Conservation (phyloP, 2,797 vertebrate species). For the Scomberomorus guttatus region DNA sequence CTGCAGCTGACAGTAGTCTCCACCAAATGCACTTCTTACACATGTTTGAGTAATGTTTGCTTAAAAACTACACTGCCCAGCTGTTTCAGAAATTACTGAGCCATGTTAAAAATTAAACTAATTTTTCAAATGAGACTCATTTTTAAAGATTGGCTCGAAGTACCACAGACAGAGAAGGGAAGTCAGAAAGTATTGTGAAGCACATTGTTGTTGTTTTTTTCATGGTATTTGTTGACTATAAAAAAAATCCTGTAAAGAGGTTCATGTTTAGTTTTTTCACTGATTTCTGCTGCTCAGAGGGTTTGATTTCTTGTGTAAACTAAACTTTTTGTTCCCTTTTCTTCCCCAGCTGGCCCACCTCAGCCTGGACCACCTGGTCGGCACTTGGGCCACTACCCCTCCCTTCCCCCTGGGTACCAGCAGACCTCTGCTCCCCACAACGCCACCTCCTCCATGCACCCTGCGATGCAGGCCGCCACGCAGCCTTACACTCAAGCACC, state of each 20-base stretch:
- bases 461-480: constrained; percentile 80
- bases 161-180: neutral
- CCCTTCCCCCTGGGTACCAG: constrained; percentile 93
- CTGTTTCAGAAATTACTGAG: neutral
- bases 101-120: too few relatives aligned
- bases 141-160: too few relatives aligned
- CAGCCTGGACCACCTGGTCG: constrained; percentile 86
- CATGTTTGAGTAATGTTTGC: too few relatives aligned
- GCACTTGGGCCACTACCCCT: constrained; percentile 91
- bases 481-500: constrained; percentile 88
- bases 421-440: constrained; percentile 80
- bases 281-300: neutral
- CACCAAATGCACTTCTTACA: too few relatives aligned
- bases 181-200: neutral
- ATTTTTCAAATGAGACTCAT: too few relatives aligned
- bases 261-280: neutral
- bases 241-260: neutral
- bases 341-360: constrained; percentile 76
- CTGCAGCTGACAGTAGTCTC: neutral
- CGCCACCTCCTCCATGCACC: constrained; percentile 80
- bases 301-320: neutral
- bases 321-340: constrained; percentile 37
- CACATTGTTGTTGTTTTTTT: neutral
- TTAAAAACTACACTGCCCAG: too few relatives aligned
- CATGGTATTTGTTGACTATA: neutral